A percentile compares a stretch with the other conserved stretches of the same genome.
Conservation (phyloP, 2,113 vertebrate genomes). For the Hiodon alosoides region DNA sequence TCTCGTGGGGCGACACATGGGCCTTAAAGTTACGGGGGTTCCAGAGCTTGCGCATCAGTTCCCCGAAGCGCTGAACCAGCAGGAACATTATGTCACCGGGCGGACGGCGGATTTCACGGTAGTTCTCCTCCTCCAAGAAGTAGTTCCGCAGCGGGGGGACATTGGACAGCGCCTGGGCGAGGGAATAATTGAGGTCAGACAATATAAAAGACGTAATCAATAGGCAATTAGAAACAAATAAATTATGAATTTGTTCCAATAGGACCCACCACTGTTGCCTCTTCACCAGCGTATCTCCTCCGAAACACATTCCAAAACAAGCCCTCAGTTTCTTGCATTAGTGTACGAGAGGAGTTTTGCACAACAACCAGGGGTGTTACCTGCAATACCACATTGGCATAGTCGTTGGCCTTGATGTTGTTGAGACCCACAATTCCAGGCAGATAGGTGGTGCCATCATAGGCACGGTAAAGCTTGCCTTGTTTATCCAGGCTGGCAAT, state of each 20-base stretch:
- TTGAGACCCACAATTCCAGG: slow-evolving; percentile 95
- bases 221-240: too few relatives aligned
- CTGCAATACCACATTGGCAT: slow-evolving; percentile 92
- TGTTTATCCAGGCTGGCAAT: slow-evolving; percentile 88
- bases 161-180: slow-evolving; percentile 82
- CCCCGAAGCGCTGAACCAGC: slow-evolving; percentile 91
- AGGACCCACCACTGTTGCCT: too few relatives aligned
- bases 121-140: slow-evolving; percentile 95
- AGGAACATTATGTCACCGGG: slow-evolving; percentile 97
- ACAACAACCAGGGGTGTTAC: slow-evolving; percentile 46
- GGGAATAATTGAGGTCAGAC: background rate
- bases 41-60: slow-evolving; percentile 96
- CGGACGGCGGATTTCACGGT: slow-evolving; percentile 77
- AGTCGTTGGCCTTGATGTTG: slow-evolving; percentile 98
- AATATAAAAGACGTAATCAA: too few relatives aligned
- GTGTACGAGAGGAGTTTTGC: background rate
- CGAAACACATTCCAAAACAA: too few relatives aligned
- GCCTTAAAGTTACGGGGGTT: slow-evolving; percentile 98
- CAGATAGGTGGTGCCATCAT: slow-evolving; percentile 95
- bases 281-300: too few relatives aligned
- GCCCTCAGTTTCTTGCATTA: too few relatives aligned
- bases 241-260: too few relatives aligned
- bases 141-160: slow-evolving; percentile 92
- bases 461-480: slow-evolving; percentile 87
- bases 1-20: slow-evolving; percentile 93